A percentile compares a stretch with the other conserved stretches of the same genome.
These are phyloP conservation scores for Enteromius mattozi DNA, from an alignment of 2,797 vertebrate genomes.

Conservation along the genomic window DNA sequence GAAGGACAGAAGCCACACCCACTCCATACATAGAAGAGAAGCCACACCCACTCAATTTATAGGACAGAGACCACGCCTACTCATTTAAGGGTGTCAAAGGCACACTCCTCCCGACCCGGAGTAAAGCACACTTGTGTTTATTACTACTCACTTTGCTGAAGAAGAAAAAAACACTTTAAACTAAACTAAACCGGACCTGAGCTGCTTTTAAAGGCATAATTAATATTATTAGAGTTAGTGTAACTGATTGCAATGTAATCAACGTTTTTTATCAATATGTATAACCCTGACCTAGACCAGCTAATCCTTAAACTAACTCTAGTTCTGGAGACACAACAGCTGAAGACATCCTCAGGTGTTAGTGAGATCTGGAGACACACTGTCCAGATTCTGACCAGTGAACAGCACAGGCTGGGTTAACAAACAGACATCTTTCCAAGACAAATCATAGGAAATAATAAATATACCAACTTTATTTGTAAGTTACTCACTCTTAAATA, in stretches of 20 bases:
- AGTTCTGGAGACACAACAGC: neutral
- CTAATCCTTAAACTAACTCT: neutral
- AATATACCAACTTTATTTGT: constrained; percentile 29
- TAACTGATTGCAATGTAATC: too few species aligned
- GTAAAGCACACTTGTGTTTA: neutral
- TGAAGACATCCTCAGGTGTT: neutral
- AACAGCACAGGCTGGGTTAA: too few species aligned
- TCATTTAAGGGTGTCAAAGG: neutral
- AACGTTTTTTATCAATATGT: neutral
- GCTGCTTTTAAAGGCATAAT: too few species aligned
- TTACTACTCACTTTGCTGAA: neutral
- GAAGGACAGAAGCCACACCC: neutral
- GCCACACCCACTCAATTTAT: neutral
- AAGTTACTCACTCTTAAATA: neutral
- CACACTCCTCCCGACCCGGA: neutral
- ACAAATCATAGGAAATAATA: neutral
- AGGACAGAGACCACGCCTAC: neutral
- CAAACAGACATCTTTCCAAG: neutral
- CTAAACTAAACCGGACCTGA: too few species aligned
- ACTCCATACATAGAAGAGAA: neutral
- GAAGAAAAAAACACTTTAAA: neutral
- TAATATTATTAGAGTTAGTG: too few species aligned
- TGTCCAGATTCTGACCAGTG: neutral
- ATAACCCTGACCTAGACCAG: neutral
- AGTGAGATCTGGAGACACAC: neutral